Evolutionary conservation across 2,888 invertebrate species (phyloP).

Genomic region (Physocephala rufipes): DNA sequence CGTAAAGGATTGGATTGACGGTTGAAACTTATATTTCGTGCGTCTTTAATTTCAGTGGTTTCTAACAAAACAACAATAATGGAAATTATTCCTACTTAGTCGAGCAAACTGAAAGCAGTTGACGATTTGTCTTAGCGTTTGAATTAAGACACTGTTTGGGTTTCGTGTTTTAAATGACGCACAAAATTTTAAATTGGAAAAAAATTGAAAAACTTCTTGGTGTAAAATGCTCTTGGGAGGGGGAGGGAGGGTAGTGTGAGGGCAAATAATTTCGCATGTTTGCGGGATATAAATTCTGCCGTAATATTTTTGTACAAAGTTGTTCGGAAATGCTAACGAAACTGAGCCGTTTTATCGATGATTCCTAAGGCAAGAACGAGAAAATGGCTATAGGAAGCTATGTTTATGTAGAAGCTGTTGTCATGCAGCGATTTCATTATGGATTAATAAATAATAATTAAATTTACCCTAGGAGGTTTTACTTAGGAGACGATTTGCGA

Average conservation of each 20-base stretch:
- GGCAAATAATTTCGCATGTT: conserved; percentile 25
- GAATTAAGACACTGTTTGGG: background rate
- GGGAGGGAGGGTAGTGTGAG: too few species aligned
- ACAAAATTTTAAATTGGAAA: conserved; percentile 15
- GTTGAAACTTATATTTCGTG: conserved; percentile 3
- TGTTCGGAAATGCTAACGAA: conserved; percentile 11
- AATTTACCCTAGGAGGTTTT: conserved; percentile 59
- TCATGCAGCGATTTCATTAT: background rate
- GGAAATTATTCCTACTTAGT: too few species aligned
- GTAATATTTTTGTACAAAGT: conserved; percentile 13
- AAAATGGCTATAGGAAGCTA: too few species aligned
- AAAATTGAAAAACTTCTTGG: too few species aligned
- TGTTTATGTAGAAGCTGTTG: too few species aligned
- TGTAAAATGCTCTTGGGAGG: too few species aligned
- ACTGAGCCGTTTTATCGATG: background rate
- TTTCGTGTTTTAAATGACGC: background rate
- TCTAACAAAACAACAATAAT: too few species aligned
- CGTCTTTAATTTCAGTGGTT: conserved; percentile 12
- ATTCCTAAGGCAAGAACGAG: too few species aligned
- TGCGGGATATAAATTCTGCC: conserved; percentile 24
- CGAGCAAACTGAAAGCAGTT: background rate
- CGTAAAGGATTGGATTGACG: too few species aligned
- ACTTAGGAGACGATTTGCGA: conserved; percentile 46
- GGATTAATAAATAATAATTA: conserved; percentile 62
- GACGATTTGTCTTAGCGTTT: background rate